Percentiles rank a stretch among this genome's conserved stretches.
Conservation (phyloP, 1,140 invertebrate species). For the Stegodyphus mimosarum region DNA sequence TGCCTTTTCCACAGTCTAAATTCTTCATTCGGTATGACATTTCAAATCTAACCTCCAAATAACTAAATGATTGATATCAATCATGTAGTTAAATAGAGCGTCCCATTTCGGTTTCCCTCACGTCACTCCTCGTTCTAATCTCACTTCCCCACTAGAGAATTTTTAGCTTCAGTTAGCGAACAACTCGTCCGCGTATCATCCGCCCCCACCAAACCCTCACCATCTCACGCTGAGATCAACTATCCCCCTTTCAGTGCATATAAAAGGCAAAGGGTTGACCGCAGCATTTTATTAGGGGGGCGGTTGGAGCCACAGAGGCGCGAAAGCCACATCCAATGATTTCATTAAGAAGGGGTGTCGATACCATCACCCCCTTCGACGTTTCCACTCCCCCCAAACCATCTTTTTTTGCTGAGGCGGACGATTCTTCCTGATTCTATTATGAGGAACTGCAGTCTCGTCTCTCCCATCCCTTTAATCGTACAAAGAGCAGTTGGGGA, state of each 20-base stretch:
- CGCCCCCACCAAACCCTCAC: neutral
- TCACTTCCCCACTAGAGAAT: neutral
- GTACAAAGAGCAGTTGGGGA: slow-evolving; percentile 7
- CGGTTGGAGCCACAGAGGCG: slow-evolving; percentile 45
- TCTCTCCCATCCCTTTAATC: slow-evolving; percentile 13
- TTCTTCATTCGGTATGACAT: too few species aligned
- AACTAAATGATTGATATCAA: too few species aligned
- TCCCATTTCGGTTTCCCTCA: neutral
- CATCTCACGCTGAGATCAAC: neutral
- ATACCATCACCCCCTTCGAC: neutral
- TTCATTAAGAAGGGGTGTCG: slow-evolving; percentile 54
- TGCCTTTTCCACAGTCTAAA: too few species aligned
- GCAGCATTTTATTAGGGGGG: slow-evolving; percentile 55
- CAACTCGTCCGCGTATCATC: neutral
- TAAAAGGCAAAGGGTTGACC: slow-evolving; percentile 53
- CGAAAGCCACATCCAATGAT: slow-evolving; percentile 49
- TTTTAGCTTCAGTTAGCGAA: slow-evolving; percentile 1
- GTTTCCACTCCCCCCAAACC: neutral
- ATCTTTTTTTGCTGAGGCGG: slow-evolving; percentile 40
- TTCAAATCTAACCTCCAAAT: too few species aligned
- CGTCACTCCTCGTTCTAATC: neutral
- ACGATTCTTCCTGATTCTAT: slow-evolving; percentile 57
- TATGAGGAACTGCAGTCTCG: slow-evolving; percentile 38
- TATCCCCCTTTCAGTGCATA: slow-evolving; percentile 10
- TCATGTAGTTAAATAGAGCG: too few species aligned